Evolutionary conservation across 2,113 vertebrate genomes (phyloP), one percentile per base, ranked within the genome.

Genomic region (Dunckerocampus dactyliophorus): DNA sequence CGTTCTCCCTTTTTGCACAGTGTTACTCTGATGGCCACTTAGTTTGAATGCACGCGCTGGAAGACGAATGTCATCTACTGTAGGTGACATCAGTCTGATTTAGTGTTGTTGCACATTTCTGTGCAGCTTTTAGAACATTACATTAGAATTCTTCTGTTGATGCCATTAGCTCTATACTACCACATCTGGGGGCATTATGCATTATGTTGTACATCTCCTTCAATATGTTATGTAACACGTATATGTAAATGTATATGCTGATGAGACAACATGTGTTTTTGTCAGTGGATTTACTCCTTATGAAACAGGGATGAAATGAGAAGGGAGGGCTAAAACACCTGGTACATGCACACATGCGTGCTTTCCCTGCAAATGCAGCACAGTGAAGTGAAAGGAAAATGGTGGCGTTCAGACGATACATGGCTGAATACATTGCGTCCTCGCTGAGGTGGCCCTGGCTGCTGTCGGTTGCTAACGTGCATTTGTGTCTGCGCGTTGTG

Each of bases 11-110:
- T n/a, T 84, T 71, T 59, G 59, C 65, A 67, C 16, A n/a, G 49
- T 24, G 39, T 45, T 45, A 22, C 22, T 58, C 49, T 51, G 62
- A 19, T 47, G 49, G 59, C 24, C 20, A 31, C 43, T 73, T 76
- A 56, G 81, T 78, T 83, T 59, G 66, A 73, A 71, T 81, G 56
- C 61, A 65, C 59, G 58, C 45, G 47, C 76, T 66, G 52, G 65
- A 39, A 46, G 64, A 45, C 58, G 49, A 68, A 66, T 56, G 54
- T 53, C 48, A 60, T 56, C 67, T 74, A 48, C 80, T 68, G n/a
- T n/a, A n/a, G n/a, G n/a, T 71, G 71, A 63, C 62, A 67, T 67
- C 59, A 48, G 65, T 79, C 63, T 71, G 43, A 79, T 77, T 79
- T 56, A 47, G 55, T 13, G 50, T 50, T 47, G n/a, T n/a, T n/a